A percentile compares a stretch with the other conserved stretches of the same genome.
Conservation (phyloP, 2,113 vertebrate genomes). For the Podocnemis expansa region DNA sequence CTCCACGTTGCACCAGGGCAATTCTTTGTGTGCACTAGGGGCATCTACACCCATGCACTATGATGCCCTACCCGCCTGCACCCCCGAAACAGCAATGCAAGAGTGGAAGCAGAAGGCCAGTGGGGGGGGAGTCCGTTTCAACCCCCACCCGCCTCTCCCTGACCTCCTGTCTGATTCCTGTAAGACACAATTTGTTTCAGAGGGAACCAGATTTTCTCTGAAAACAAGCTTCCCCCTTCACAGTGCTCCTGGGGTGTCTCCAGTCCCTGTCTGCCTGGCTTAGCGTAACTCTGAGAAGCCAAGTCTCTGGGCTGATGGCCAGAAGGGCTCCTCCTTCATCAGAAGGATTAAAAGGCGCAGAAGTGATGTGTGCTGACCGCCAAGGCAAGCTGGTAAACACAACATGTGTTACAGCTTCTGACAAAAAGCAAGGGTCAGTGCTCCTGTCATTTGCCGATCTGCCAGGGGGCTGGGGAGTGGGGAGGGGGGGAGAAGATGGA, state of each 20-base stretch:
- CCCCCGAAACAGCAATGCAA: neutral
- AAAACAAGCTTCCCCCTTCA: conserved; percentile 27
- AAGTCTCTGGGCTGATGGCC: conserved; percentile 34
- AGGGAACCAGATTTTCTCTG: conserved; percentile 16
- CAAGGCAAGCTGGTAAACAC: neutral
- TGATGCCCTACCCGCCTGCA: no score
- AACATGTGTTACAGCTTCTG: conserved; percentile 50
- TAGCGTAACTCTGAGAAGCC: conserved; percentile 32
- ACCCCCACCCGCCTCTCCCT: neutral
- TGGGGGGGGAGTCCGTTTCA: neutral
- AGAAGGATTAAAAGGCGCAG: conserved; percentile 47
- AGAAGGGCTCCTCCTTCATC: conserved; percentile 46
- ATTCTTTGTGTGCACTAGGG: neutral
- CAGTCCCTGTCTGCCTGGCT: conserved; percentile 52
- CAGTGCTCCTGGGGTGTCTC: conserved; percentile 19
- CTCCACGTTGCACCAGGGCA: neutral
- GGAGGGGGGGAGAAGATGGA: neutral
- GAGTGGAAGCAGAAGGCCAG: rapidly evolving
- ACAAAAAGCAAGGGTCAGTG: neutral
- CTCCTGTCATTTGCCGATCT: neutral
- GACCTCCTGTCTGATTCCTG: conserved; percentile 16
- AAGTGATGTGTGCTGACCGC: conserved; percentile 43
- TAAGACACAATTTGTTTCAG: conserved; percentile 55
- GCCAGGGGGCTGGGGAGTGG: neutral
- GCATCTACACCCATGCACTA: neutral